These are phyloP conservation scores for Harpagifer antarcticus DNA, from an alignment of 2,797 vertebrate species.

Conservation along the genomic window DNA sequence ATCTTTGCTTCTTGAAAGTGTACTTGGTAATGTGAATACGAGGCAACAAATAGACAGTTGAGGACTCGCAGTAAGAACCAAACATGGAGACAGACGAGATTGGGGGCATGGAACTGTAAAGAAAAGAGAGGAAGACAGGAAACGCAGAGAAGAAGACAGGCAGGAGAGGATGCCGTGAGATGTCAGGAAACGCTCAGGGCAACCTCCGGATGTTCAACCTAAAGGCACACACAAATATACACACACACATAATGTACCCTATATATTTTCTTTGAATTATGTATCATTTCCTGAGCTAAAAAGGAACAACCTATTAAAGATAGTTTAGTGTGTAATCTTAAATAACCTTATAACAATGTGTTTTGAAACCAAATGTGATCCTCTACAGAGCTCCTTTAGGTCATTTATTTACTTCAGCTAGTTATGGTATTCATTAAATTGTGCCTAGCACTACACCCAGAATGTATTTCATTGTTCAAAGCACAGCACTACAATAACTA, in stretches of 20 bases:
- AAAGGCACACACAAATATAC: conserved; percentile 10
- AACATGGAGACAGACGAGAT: background rate
- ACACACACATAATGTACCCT: conserved; percentile 1
- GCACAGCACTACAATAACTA: background rate
- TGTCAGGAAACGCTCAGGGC: conserved; percentile 62
- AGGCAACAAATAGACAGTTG: background rate
- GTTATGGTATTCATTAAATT: background rate
- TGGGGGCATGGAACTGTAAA: conserved; percentile 9
- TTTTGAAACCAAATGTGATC: background rate
- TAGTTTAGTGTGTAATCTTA: background rate
- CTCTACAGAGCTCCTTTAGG: background rate
- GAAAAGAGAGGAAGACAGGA: conserved; percentile 43
- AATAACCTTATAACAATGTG: background rate
- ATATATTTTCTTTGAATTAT: conserved; percentile 17
- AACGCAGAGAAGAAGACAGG: conserved; percentile 38
- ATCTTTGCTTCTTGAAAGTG: background rate
- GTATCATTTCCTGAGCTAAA: conserved; percentile 16
- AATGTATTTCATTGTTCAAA: conserved; percentile 6
- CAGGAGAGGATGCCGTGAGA: conserved; percentile 51
- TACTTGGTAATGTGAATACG: background rate
- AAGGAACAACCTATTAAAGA: background rate
- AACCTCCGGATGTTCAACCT: conserved; percentile 54
- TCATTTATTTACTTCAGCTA: background rate
- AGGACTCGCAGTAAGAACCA: background rate
- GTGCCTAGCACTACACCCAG: background rate